Percentiles rank a stretch among this genome's conserved stretches.
Conservation (phyloP, 2,797 vertebrate genomes). For the Gadopsis marmoratus region DNA sequence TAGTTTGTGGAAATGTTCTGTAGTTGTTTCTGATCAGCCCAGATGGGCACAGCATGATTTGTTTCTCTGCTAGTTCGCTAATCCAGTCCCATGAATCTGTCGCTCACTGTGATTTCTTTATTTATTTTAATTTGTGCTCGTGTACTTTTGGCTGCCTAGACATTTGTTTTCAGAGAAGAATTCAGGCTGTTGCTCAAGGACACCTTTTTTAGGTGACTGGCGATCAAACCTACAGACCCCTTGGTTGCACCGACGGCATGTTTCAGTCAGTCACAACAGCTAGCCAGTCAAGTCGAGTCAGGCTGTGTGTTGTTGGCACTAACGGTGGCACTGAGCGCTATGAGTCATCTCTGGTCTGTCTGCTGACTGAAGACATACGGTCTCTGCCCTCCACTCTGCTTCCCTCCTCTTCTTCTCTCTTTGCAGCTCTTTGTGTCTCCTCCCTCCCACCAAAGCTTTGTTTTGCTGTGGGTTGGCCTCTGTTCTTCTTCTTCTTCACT, state of each 20-base stretch:
- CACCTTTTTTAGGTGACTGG: not conserved
- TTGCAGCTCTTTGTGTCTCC: conserved; percentile 64
- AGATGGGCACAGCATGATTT: not conserved
- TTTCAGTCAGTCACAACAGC: conserved; percentile 28
- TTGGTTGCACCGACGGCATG: not conserved
- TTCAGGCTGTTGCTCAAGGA: not conserved
- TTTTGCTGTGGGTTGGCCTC: conserved; percentile 40
- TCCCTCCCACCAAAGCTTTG: conserved; percentile 55
- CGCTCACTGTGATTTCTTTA: not conserved
- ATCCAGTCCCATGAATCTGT: not conserved
- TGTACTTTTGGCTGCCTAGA: not conserved
- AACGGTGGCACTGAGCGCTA: conserved; percentile 45
- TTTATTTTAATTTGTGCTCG: not conserved
- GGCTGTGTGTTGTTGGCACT: conserved; percentile 58
- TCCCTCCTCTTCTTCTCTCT: conserved; percentile 57
- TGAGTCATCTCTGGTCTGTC: conserved; percentile 75
- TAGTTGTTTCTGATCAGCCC: not conserved
- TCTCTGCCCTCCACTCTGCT: conserved; percentile 54
- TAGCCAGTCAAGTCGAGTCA: conserved; percentile 36
- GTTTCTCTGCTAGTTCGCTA: not conserved
- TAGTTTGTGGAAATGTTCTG: not conserved
- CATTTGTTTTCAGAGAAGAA: not conserved
- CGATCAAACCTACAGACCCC: not conserved
- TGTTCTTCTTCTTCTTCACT: conserved; percentile 21
- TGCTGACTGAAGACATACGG: conserved; percentile 74